Evolutionary conservation across 2,113 vertebrate genomes (phyloP).

Genomic region (Ovis canadensis): DNA sequence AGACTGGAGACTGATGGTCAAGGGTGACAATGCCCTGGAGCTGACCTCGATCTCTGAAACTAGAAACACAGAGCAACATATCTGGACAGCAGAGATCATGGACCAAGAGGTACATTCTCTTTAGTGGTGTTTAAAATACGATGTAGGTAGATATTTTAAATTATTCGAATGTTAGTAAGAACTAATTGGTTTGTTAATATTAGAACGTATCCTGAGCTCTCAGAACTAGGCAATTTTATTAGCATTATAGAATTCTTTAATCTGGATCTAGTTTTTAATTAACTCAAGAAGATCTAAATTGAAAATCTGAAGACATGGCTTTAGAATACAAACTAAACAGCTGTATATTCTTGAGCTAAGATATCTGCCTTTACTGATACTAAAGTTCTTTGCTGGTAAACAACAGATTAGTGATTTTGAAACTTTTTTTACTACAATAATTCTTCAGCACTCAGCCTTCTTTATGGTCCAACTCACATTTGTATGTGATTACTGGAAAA

Average conservation of each 20-base stretch:
- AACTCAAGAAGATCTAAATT: background rate
- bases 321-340: background rate
- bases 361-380: background rate
- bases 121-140: background rate
- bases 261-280: background rate
- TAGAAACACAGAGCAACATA: background rate
- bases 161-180: background rate
- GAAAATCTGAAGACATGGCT: background rate
- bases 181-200: background rate
- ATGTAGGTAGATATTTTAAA: background rate
- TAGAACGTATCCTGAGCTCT: background rate
- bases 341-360: background rate
- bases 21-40: slow-evolving; percentile 1
- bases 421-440: background rate
- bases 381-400: background rate
- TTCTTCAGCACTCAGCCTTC: background rate
- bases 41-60: slow-evolving; percentile 44
- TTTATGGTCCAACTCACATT: background rate
- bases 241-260: background rate
- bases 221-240: background rate
- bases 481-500: background rate
- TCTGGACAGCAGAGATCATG: background rate
- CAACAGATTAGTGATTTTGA: background rate
- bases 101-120: background rate
- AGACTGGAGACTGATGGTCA: slow-evolving; percentile 9